Evolutionary conservation across 2,888 invertebrate genomes (phyloP), one percentile per base, ranked within the genome.

Genomic region (Pollenia amentaria): DNA sequence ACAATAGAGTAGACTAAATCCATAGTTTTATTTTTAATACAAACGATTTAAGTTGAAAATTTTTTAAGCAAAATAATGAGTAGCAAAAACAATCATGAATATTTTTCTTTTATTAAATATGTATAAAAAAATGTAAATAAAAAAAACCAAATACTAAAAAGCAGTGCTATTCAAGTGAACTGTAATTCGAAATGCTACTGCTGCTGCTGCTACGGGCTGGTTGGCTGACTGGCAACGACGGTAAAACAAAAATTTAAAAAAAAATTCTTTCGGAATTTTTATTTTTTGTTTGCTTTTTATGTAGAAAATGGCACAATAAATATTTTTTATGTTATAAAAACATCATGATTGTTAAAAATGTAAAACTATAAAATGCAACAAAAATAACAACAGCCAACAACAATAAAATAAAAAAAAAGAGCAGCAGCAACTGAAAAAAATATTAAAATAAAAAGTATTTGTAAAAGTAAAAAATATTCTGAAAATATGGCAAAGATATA

Each of bases 291-390:
- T 29, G 11, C 55, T 12, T 21, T 51, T 80, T 72, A 14, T 46
- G 62, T 14, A 40, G 65, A 77, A 85, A 81, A 85, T 81, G 72
- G 21, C 72, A 81, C 64, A 81, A 81, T 73, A 73, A 77, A 77
- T 69, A 81, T 73, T 78, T 73, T 77, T 65, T 69, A 60, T 76
- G 57, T 51, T 46, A 40, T 55, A 69, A 82, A 73, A 67, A 77
- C 55, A 70, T 76, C 65, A 51, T 70, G 69, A 85, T 76, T 85
- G 76, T 80, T 62, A 64, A 53, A 69, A 72, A 75, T 81, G 62
- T 73, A 48, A 73, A 78, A 53, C 78, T 78, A 69, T 14, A 77
- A 29, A 81, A 57, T 62, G 69, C 69, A 84, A 67, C 65, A 69
- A 64, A 80, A 51, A 48, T 29, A 57, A 64, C 44, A 72, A 60